Percentiles rank a stretch among this genome's conserved stretches.
Conservation (phyloP, 2,113 vertebrate species). For the Neoarius graeffei region DNA sequence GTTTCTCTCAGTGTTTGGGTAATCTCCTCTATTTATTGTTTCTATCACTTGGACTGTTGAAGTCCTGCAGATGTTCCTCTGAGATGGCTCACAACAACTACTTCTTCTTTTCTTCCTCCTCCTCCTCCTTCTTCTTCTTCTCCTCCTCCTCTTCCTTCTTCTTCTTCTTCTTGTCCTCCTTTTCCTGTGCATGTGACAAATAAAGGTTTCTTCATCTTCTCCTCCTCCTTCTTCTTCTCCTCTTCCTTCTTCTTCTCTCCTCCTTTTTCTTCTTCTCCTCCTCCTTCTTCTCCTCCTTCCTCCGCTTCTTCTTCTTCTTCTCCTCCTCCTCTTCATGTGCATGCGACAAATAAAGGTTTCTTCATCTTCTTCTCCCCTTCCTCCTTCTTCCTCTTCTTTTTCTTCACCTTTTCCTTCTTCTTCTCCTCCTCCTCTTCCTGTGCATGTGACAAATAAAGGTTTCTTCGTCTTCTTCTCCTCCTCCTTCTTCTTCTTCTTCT, state of each 20-base stretch:
- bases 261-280: too few relatives aligned
- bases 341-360: too few relatives aligned
- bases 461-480: neutral
- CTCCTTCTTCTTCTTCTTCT: neutral
- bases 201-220: too few relatives aligned
- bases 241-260: too few relatives aligned
- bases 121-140: neutral
- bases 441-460: too few relatives aligned
- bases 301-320: too few relatives aligned
- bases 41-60: slow-evolving; percentile 33
- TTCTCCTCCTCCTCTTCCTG: neutral
- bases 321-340: too few relatives aligned
- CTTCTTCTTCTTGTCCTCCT: neutral
- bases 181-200: too few relatives aligned
- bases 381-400: neutral
- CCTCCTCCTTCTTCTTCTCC: too few relatives aligned
- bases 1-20: neutral
- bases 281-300: too few relatives aligned
- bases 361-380: too few relatives aligned
- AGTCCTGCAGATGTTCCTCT: slow-evolving; percentile 30
- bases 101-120: neutral
- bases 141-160: neutral
- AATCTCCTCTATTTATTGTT: slow-evolving; percentile 31
- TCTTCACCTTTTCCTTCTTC: neutral
- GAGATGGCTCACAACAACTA: neutral